Conservation (phyloP, 2,888 invertebrate species). For the Orthosia cruda region DNA sequence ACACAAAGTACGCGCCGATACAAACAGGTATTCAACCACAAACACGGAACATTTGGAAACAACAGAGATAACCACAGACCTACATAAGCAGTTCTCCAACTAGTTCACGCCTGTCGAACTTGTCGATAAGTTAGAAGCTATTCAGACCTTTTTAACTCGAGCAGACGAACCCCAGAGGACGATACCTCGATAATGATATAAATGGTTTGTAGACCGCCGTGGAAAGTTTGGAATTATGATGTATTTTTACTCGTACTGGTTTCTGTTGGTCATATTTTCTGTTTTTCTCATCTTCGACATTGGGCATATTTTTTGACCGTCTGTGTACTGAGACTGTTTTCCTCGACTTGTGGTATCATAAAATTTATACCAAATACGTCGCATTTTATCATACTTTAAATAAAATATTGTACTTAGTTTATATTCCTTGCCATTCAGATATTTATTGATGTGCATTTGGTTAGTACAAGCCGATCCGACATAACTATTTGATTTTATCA, state of each 20-base stretch:
- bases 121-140: slow-evolving; percentile 58
- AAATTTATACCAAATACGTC: too few relatives aligned
- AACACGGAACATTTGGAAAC: slow-evolving; percentile 24
- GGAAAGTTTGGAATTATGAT: background rate
- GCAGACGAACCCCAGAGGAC: slow-evolving; percentile 36
- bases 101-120: slow-evolving; percentile 59
- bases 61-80: slow-evolving; percentile 45
- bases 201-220: slow-evolving; percentile 11
- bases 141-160: slow-evolving; percentile 53
- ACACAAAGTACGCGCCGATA: background rate
- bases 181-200: slow-evolving; percentile 27
- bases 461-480: background rate
- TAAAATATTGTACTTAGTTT: too few relatives aligned
- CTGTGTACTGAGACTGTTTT: too few relatives aligned
- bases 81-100: slow-evolving; percentile 33
- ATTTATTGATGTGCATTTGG: background rate
- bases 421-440: background rate
- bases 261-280: background rate
- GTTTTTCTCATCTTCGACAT: too few relatives aligned
- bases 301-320: too few relatives aligned
- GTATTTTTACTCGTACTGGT: background rate
- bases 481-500: too few relatives aligned
- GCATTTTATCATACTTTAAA: too few relatives aligned
- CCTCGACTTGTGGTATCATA: too few relatives aligned
- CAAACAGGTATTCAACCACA: background rate